These are phyloP conservation scores for Microctenopoma stevenorrisi DNA, from an alignment of 2,797 vertebrate species.

Conservation along the genomic window DNA sequence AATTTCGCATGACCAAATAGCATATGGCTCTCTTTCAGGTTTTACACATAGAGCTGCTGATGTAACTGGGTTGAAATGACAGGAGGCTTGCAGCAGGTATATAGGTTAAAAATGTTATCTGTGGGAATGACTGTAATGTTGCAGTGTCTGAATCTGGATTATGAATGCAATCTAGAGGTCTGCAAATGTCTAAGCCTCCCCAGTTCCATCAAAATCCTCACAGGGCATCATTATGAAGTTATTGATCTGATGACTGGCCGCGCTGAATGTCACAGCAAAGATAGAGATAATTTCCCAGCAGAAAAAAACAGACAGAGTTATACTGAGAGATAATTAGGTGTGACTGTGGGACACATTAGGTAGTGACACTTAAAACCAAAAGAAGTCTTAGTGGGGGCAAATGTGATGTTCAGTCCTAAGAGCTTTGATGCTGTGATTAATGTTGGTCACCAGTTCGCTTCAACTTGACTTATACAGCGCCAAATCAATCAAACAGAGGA, in stretches of 20 bases:
- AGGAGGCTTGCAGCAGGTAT: constrained; percentile 55
- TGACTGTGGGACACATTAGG: constrained; percentile 1
- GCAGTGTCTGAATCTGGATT: constrained; percentile 44
- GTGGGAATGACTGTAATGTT: constrained; percentile 49
- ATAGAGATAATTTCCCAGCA: constrained; percentile 33
- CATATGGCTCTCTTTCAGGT: constrained; percentile 49
- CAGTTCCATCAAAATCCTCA: constrained; percentile 59
- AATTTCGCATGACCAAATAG: constrained; percentile 63
- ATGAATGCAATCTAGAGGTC: constrained; percentile 24
- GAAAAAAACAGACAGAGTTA: not conserved
- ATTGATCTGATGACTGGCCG: constrained; percentile 60
- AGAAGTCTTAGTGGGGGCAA: not conserved
- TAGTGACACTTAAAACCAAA: not conserved
- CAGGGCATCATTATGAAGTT: constrained; percentile 66
- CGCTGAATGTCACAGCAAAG: constrained; percentile 59
- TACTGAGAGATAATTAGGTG: not conserved
- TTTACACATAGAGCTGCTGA: constrained; percentile 59
- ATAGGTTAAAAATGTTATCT: constrained; percentile 54
- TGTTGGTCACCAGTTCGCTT: not conserved
- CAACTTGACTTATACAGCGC: no score
- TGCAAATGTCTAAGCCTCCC: constrained; percentile 46
- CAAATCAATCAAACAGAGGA: no score
- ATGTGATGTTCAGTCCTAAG: not conserved
- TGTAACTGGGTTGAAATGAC: constrained; percentile 71
- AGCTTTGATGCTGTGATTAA: not conserved